Evolutionary conservation across 2,113 vertebrate species (phyloP), one percentile per base, ranked within the genome.

Genomic region (Salminus brasiliensis): DNA sequence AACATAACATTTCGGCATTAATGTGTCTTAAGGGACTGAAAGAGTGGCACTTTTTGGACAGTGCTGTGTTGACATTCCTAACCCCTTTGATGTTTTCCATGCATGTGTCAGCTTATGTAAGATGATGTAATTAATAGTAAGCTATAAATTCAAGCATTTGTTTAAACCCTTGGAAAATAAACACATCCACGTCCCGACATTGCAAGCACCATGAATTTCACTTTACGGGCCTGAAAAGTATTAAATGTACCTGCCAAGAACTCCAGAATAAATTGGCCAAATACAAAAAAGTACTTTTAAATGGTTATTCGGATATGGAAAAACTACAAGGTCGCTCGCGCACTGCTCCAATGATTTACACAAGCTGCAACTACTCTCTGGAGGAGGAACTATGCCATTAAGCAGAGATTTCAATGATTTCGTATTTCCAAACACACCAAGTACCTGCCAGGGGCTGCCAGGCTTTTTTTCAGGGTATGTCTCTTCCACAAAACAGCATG

Each of bases 231-330:
- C 63, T 76, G 34, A 80, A 76, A 82, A 73, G 49, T 49, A 73
- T 78, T 72, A 80, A 85, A 78, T 62, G 27, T n/a, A 69, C 70
- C 77, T 79, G 81, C 85, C 81, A 79, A 72, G 55, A 81, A 59
- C 60, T 74, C 25, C 47, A 41, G 77, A 82, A 82, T 79, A 83
- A 84, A 86, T 57, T 3, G 79, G 32, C 27, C 23, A 70, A 71
- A 66, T 76, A 76, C n/a, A n/a, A 76, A 63, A 73, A 71, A 74
- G 32, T 12, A 52, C 60, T 60, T 74, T 52, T 76, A 83, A 83
- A 79, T 81, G 41, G 60, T 75, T 70, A 79, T 59, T 67, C 63
- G 21, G 72, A 76, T 62, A 36, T 79, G 65, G 76, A 76, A 74
- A 81, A 65, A 62, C 65, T 39, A 60, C 70, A 73, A 66, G 39